phyloP scores from a whole-genome alignment of 1,140 invertebrate genomes.

The Aplysia californica region DNA sequence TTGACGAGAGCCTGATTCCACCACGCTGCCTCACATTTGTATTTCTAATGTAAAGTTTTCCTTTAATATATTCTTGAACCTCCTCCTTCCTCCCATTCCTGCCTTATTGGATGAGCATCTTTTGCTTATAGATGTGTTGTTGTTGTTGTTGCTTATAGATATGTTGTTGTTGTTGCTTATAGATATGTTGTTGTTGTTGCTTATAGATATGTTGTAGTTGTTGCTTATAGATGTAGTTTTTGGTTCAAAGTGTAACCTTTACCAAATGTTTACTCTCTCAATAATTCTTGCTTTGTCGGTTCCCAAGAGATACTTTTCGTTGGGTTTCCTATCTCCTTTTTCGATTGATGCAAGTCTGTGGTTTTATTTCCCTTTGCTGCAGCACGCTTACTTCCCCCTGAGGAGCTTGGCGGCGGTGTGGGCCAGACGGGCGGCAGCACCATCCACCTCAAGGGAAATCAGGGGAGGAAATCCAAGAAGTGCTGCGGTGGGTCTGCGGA shows the following conservation, averaged over 20 bases:
- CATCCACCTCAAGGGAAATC: neutral
- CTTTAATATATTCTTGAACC: too few relatives aligned
- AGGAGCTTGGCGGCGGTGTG: neutral
- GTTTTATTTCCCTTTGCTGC: neutral
- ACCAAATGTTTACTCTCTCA: neutral
- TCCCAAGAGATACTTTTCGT: neutral
- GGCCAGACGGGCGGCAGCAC: neutral
- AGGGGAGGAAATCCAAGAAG: neutral
- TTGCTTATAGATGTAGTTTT: neutral
- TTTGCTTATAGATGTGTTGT: too few relatives aligned
- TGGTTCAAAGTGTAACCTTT: neutral
- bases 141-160: too few relatives aligned
- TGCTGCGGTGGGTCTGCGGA: conserved; percentile 13
- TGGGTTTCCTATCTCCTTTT: neutral
- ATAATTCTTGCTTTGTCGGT: neutral
- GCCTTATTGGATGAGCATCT: too few relatives aligned
- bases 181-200: neutral
- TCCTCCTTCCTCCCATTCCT: too few relatives aligned
- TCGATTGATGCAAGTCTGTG: neutral
- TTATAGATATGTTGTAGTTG: neutral
- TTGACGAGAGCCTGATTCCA: too few relatives aligned
- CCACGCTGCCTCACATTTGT: too few relatives aligned
- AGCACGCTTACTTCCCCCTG: conserved; percentile 17
- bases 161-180: too few relatives aligned
- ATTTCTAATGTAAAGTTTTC: too few relatives aligned